Percentiles rank a stretch among this genome's conserved stretches.
phyloP scores from a whole-genome alignment of 2,113 vertebrate genomes.

The Bagarius yarrelli region DNA sequence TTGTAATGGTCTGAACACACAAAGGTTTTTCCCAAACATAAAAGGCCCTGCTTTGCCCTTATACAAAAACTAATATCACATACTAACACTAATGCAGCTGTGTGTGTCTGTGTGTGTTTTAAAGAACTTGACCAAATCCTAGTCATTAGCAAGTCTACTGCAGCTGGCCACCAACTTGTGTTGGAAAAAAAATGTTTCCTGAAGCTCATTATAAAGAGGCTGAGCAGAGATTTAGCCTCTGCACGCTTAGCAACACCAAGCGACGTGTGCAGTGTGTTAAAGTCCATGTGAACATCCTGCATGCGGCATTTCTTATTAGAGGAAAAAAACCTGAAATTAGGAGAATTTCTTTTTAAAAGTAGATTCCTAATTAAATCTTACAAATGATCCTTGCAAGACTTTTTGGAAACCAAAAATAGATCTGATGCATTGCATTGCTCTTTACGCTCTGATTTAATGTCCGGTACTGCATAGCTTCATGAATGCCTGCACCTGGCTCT shows the following conservation, averaged over 20 bases:
- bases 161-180: conserved; percentile 24
- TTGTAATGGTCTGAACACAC: background rate
- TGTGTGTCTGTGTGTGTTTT: background rate
- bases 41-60: background rate
- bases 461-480: conserved; percentile 25
- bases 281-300: background rate
- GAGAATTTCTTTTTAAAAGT: background rate
- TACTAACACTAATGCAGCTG: background rate
- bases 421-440: conserved; percentile 1
- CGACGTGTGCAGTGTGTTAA: conserved; percentile 57
- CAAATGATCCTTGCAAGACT: background rate
- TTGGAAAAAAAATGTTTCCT: conserved; percentile 43
- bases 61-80: conserved; percentile 9
- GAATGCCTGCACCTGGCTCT: conserved; percentile 35
- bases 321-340: background rate
- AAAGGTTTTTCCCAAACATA: background rate
- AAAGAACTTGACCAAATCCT: background rate
- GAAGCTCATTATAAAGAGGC: conserved; percentile 43
- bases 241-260: conserved; percentile 51
- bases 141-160: conserved; percentile 25
- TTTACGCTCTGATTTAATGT: conserved; percentile 20
- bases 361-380: background rate
- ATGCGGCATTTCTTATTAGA: conserved; percentile 5
- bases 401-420: background rate
- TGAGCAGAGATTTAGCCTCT: conserved; percentile 30